phyloP scores from a whole-genome alignment of 2,888 invertebrate genomes.

The Ernsta delagoae region DNA sequence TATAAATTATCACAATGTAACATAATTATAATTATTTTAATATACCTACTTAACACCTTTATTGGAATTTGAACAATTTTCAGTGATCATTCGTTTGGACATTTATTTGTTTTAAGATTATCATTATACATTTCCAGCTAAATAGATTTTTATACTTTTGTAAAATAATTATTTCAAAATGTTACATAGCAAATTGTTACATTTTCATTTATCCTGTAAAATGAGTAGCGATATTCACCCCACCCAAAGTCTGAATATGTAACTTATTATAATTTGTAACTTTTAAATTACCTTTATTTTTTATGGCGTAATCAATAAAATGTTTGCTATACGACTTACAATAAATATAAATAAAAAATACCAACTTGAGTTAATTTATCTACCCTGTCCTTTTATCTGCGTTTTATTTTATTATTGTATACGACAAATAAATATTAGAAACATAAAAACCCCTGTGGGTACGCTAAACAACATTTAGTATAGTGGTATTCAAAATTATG shows the following conservation, averaged over 20 bases:
- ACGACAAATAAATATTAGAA: no score
- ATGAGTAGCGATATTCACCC: constrained; percentile 21
- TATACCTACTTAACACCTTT: background rate
- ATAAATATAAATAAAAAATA: constrained; percentile 11
- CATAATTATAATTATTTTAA: background rate
- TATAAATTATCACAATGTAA: constrained; percentile 12
- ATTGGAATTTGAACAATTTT: background rate
- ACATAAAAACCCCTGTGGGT: no score
- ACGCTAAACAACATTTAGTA: no score
- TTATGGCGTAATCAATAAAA: constrained; percentile 11
- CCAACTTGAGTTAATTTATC: no score
- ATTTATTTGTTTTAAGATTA: no score
- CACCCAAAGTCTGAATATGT: constrained; percentile 36
- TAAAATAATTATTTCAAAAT: constrained; percentile 25
- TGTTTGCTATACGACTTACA: constrained; percentile 34
- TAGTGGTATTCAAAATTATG: no score
- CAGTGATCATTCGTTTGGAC: no score
- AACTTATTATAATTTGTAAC: constrained; percentile 10
- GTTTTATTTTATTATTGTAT: no score
- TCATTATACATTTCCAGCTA: no score
- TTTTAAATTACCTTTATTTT: constrained; percentile 16
- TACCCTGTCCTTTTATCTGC: no score
- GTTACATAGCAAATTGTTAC: background rate
- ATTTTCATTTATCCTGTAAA: background rate
- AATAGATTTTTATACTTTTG: constrained; percentile 32